Conservation (phyloP, 2,113 vertebrate genomes). For the Pseudorectes ferrugineus region DNA sequence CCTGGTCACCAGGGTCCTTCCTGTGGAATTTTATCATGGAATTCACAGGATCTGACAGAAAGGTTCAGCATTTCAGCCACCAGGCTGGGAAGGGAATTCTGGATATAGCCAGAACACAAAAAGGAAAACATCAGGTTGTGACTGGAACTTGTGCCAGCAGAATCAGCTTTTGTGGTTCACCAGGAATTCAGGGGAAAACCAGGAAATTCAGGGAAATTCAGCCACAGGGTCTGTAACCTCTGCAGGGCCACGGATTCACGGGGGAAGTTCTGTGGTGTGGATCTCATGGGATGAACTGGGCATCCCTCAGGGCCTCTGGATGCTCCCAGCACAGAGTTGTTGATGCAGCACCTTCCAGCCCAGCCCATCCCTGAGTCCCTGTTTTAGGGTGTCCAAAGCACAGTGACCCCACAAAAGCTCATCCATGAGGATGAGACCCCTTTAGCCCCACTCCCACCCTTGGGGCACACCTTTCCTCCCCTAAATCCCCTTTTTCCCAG, state of each 20-base stretch:
- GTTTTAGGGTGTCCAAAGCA: background rate
- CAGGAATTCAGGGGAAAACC: background rate
- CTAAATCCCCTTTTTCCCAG: accelerated
- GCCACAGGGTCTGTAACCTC: too few species aligned
- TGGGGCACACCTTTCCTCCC: background rate
- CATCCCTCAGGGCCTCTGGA: background rate
- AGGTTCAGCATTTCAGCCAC: background rate
- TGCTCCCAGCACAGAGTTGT: accelerated
- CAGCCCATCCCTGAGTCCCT: background rate
- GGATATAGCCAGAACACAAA: background rate
- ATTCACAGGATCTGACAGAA: background rate
- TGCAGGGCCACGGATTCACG: accelerated
- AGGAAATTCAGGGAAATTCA: background rate
- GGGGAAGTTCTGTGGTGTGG: background rate
- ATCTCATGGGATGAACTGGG: background rate
- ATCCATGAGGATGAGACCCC: accelerated
- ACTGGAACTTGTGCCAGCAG: background rate
- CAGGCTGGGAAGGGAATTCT: background rate
- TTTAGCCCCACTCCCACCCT: background rate
- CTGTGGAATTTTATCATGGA: background rate
- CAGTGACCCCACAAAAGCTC: background rate
- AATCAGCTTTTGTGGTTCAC: background rate
- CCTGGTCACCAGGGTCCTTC: background rate
- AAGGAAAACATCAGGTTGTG: background rate
- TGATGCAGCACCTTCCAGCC: background rate